Evolutionary conservation across 1,140 invertebrate genomes (phyloP).

Genomic region (Dolichoris vasculosae): DNA sequence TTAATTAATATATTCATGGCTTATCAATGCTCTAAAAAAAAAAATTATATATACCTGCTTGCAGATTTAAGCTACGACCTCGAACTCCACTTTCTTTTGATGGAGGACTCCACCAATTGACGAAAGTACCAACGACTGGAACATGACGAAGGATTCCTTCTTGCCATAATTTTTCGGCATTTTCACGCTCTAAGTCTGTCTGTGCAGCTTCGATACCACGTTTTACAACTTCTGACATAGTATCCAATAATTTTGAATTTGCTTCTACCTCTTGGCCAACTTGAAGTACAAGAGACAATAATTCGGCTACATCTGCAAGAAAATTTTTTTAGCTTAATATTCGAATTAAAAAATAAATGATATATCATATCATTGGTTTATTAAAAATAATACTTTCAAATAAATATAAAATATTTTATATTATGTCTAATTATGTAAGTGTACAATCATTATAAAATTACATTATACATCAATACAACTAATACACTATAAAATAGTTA

Average conservation of each 20-base stretch:
- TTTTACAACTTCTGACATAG: slow-evolving; percentile 95
- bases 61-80: slow-evolving; percentile 91
- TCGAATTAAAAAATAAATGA: neutral
- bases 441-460: too few relatives aligned
- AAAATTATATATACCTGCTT: slow-evolving; percentile 75
- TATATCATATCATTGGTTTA: neutral
- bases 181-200: slow-evolving; percentile 91
- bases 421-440: too few relatives aligned
- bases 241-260: slow-evolving; percentile 91
- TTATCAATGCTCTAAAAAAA: neutral
- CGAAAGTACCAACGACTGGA: slow-evolving; percentile 92
- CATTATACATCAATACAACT: too few relatives aligned
- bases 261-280: slow-evolving; percentile 95
- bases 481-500: too few relatives aligned
- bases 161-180: slow-evolving; percentile 91
- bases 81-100: slow-evolving; percentile 84
- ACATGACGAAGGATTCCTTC: slow-evolving; percentile 95
- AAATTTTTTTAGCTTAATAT: slow-evolving; percentile 14
- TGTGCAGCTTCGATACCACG: slow-evolving; percentile 96
- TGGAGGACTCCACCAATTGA: slow-evolving; percentile 90
- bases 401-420: neutral
- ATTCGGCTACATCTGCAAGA: slow-evolving; percentile 85
- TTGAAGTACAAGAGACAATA: slow-evolving; percentile 88
- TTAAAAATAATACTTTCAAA: neutral
- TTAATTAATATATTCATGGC: too few relatives aligned